Percentiles rank a stretch among this genome's conserved stretches.
These are phyloP conservation scores for Catotricha subobsoleta DNA, from an alignment of 2,888 invertebrate species.

Conservation along the genomic window DNA sequence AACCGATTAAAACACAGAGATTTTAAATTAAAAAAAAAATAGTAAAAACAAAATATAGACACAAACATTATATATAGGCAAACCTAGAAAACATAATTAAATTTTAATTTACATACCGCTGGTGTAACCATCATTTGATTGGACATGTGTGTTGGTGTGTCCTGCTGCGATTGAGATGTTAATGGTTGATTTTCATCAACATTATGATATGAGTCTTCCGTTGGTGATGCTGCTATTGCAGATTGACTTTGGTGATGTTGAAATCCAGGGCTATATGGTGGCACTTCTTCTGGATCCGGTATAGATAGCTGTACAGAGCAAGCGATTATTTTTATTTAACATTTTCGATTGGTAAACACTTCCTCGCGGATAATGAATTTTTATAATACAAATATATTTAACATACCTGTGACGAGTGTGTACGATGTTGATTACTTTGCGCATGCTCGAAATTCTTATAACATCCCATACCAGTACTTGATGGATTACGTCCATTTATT, in stretches of 20 bases:
- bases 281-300: slow-evolving; percentile 27
- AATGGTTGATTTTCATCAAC: slow-evolving; percentile 6
- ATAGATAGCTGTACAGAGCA: slow-evolving; percentile 17
- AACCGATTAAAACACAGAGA: too few relatives aligned
- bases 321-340: too few relatives aligned
- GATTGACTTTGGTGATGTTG: slow-evolving; percentile 22
- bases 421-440: slow-evolving; percentile 21
- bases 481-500: slow-evolving; percentile 38
- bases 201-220: neutral
- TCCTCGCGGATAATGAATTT: neutral
- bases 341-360: neutral
- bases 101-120: slow-evolving; percentile 23
- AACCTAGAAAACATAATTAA: neutral
- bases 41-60: too few relatives aligned
- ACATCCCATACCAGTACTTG: slow-evolving; percentile 57
- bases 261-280: slow-evolving; percentile 22
- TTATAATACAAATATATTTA: neutral
- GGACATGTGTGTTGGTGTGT: slow-evolving; percentile 17
- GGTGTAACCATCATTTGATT: slow-evolving; percentile 31
- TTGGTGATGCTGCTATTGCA: slow-evolving; percentile 13
- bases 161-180: slow-evolving; percentile 11
- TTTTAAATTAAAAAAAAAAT: too few relatives aligned
- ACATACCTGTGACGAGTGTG: slow-evolving; percentile 21
- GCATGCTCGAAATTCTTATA: slow-evolving; percentile 63
- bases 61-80: neutral